Evolutionary conservation across 2,797 vertebrate genomes (phyloP), one percentile per base, ranked within the genome.

Genomic region (Gadopsis bispinosus): DNA sequence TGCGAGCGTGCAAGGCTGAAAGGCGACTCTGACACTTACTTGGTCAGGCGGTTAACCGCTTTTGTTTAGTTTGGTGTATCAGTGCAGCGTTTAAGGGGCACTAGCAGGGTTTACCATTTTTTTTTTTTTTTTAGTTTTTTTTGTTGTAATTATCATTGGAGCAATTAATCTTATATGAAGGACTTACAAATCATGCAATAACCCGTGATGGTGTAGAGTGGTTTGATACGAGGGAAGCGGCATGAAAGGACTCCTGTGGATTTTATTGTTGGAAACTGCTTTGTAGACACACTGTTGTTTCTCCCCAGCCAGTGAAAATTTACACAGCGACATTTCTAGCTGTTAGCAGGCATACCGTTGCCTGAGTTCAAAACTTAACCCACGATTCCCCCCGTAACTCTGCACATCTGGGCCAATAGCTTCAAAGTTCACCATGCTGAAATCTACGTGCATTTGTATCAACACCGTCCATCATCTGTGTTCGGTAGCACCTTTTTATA

Each of bases 211-310:
- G 66, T 53, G 43, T 58, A 12, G 35, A 43, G 37, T 29, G 39
- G n/a, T 74, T 56, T 63, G 33, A 33, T 66, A 22, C 0, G n/a
- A 64, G n/a, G 3, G 26, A 50, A 73, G 63, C 60, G 47, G 29
- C 43, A 55, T 74, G 33, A 77, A 86, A 63, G 43, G 14, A 45
- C 70, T 67, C 74, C 60, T 63, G 56, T 69, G 19, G 71, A 58
- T 74, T 75, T 72, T 79, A 58, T 69, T 71, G n/a, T 9, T 70
- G 64, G 77, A 74, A 84, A 71, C 48, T 63, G 35, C 35, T 43
- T 69, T 73, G 58, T 53, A 61, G 62, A 78, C 69, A 17, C 33
- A 26, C 58, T 33, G 71, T 22, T 64, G 56, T 29, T 64, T 16
- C 3, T 65, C 50, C 35, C 29, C 53, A 39, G 74, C 64, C 31